Evolutionary conservation across 1,140 invertebrate species (phyloP).

Genomic region (Philotrypesis tridentata): DNA sequence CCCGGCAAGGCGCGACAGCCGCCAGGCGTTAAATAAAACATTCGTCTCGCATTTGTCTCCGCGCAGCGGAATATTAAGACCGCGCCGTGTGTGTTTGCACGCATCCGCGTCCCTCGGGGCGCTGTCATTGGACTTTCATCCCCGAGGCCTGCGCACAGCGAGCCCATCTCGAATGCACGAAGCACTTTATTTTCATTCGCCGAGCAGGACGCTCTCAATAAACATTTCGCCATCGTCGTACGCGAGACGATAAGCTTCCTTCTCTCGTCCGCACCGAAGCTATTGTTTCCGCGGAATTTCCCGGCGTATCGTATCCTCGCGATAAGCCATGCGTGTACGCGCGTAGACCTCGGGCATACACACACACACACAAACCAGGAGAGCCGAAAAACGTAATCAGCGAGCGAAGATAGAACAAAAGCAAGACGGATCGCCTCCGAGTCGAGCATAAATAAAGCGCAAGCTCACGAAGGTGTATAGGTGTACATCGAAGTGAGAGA

Average conservation of each 20-base stretch:
- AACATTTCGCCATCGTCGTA: neutral
- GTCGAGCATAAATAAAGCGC: neutral
- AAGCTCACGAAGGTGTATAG: too few relatives aligned
- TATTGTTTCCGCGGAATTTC: neutral
- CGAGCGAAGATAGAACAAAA: conserved; percentile 12
- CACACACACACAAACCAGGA: too few relatives aligned
- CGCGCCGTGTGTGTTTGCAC: neutral
- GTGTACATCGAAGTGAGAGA: neutral
- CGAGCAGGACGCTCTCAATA: conserved; percentile 27
- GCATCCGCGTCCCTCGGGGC: conserved; percentile 9
- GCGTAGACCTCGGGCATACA: too few relatives aligned
- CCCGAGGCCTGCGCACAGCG: neutral
- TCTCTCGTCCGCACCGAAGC: neutral
- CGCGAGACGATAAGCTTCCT: neutral
- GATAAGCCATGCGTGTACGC: neutral
- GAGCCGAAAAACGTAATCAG: conserved; percentile 36
- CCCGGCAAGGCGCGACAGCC: neutral
- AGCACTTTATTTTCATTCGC: conserved; percentile 41
- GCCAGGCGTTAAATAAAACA: conserved; percentile 46
- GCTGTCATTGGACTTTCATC: conserved; percentile 30
- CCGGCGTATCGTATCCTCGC: too few relatives aligned
- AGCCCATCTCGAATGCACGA: conserved; percentile 5
- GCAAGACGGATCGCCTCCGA: conserved; percentile 18
- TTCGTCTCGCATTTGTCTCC: conserved; percentile 45
- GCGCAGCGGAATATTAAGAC: conserved; percentile 43